phyloP scores from a whole-genome alignment of 2,113 vertebrate genomes.

The Condylura cristata region DNA sequence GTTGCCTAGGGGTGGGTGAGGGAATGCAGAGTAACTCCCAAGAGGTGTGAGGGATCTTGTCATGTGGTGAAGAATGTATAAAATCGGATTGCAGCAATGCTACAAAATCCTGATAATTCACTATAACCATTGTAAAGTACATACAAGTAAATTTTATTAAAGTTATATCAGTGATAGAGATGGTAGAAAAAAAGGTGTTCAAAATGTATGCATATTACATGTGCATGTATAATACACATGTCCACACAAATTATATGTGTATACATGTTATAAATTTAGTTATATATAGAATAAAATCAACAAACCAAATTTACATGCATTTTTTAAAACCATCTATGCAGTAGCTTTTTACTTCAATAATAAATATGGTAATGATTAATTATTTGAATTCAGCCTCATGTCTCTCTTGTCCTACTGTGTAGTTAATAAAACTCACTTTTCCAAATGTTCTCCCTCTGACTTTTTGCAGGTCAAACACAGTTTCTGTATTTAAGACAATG shows the following conservation, averaged over 20 bases:
- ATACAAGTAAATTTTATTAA: background rate
- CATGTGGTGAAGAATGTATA: background rate
- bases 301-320: background rate
- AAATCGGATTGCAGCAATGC: background rate
- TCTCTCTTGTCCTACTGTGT: background rate
- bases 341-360: slow-evolving; percentile 39
- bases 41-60: background rate
- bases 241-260: background rate
- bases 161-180: background rate
- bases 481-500: slow-evolving; percentile 25
- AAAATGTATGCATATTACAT: background rate
- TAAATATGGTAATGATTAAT: background rate
- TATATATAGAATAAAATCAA: background rate
- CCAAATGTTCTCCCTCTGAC: background rate
- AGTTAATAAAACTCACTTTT: slow-evolving; percentile 11
- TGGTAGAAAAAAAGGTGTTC: background rate
- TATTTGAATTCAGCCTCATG: background rate
- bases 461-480: background rate
- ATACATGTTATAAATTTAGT: background rate
- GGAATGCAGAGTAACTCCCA: background rate
- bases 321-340: background rate
- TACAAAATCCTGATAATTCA: background rate
- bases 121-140: background rate
- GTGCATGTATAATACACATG: background rate
- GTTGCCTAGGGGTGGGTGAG: background rate